Evolutionary conservation across 2,797 vertebrate genomes (phyloP).

Genomic region (Danionella dracula): DNA sequence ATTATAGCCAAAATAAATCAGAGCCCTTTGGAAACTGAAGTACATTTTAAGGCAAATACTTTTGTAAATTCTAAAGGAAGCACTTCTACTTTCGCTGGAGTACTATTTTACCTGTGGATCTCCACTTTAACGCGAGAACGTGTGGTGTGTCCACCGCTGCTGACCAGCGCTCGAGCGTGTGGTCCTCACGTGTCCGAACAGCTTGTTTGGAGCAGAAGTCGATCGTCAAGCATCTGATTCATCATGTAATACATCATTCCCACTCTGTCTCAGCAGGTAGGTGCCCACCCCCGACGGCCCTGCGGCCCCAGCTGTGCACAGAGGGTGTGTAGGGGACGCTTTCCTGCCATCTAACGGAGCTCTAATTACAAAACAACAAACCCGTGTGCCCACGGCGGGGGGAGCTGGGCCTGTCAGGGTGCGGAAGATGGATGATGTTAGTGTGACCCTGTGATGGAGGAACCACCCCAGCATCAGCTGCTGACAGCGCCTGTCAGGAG

Average conservation of each 20-base stretch:
- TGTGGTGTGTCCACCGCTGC: too few species aligned
- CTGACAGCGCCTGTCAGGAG: slow-evolving; percentile 65
- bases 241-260: slow-evolving; percentile 33
- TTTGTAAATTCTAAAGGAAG: too few species aligned
- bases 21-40: too few species aligned
- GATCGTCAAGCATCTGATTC: slow-evolving; percentile 24
- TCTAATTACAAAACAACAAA: slow-evolving; percentile 85
- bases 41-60: too few species aligned
- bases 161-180: neutral
- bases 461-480: slow-evolving; percentile 67
- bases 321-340: slow-evolving; percentile 60
- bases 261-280: slow-evolving; percentile 6
- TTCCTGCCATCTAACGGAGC: slow-evolving; percentile 76
- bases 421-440: slow-evolving; percentile 81
- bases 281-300: slow-evolving; percentile 21
- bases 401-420: slow-evolving; percentile 63
- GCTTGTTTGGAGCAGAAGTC: slow-evolving; percentile 10
- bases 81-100: too few species aligned
- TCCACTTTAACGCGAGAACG: too few species aligned
- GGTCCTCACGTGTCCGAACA: neutral
- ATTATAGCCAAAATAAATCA: too few species aligned
- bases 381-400: slow-evolving; percentile 70
- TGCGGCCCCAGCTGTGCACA: slow-evolving; percentile 60
- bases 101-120: too few species aligned
- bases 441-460: slow-evolving; percentile 74